Evolutionary conservation across 2,113 vertebrate species (phyloP), one percentile per base, ranked within the genome.

Genomic region (Ictalurus punctatus): DNA sequence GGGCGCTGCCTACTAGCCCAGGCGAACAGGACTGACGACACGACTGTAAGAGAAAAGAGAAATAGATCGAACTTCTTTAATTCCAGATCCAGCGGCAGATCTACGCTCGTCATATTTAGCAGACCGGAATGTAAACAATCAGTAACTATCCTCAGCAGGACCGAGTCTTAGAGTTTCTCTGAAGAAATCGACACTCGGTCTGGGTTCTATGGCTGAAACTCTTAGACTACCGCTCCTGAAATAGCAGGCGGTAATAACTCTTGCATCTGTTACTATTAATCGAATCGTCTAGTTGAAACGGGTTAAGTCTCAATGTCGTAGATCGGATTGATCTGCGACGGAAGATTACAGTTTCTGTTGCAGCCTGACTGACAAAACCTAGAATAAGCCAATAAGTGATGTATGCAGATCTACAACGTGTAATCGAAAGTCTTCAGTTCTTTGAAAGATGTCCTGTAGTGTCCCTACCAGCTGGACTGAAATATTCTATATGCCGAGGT

Each of bases 1-100:
- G 98, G 1, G 89, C 48, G 0, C 91, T 97, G 30, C 95, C 96
- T 0, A 88, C 92, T 0, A 94, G 92, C 69, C n/a, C 74, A 0
- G 86, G 34, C 13, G 19, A 63, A 61, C 79, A 84, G 40, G 88
- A 88, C 44, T 88, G 78, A 89, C 48, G 81, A 44, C 44, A 14
- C 19, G 10, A 83, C 10, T 61, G 4, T 34, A 34, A 34, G 19
- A 5, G 27, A 59, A 34, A 34, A 34, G 19, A 5, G 27, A 59
- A 34, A 37, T 54, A 7, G n/a, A 16, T 54, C 3, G 13, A 81
- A 61, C 56, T 23, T 14, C 13, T 61, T 63, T 40, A 63, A 83
- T 83, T 63, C 34, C 13, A 27, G 59, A 40, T 63, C 34, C 34
- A 44, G 59, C 63, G 58, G 81, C 58, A 27, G 21, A 63, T 83